Percentiles rank a stretch among this genome's conserved stretches.
Conservation (phyloP, 2,797 vertebrate species). For the Sebastes miniatus region DNA sequence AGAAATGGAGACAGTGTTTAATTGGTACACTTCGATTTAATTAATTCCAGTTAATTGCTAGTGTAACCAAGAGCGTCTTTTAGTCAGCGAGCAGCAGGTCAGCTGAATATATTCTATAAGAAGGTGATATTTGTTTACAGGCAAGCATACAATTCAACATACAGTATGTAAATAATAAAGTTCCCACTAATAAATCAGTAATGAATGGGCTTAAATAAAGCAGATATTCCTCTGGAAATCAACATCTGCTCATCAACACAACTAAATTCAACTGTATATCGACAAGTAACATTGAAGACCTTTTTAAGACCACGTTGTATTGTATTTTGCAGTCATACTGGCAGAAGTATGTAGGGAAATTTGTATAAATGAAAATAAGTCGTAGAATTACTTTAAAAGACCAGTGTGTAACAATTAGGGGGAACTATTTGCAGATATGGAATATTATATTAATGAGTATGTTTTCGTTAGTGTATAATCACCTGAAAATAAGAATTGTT, state of each 20-base stretch:
- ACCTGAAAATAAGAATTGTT: too few relatives aligned
- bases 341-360: too few relatives aligned
- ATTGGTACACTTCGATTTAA: slow-evolving; percentile 1
- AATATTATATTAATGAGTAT: too few relatives aligned
- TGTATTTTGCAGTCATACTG: too few relatives aligned
- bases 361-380: too few relatives aligned
- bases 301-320: too few relatives aligned
- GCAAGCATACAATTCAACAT: not conserved
- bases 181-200: not conserved
- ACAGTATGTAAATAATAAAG: not conserved
- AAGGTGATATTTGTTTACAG: not conserved
- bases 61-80: not conserved
- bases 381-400: too few relatives aligned
- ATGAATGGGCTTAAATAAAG: not conserved
- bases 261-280: not conserved
- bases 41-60: slow-evolving; percentile 15
- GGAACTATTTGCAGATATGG: too few relatives aligned
- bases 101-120: not conserved
- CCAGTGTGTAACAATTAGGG: too few relatives aligned
- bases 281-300: not conserved
- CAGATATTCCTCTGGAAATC: not conserved
- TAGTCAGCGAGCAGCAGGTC: not conserved
- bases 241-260: not conserved
- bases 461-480: too few relatives aligned
- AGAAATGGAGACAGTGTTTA: slow-evolving; percentile 7